Percentiles rank a stretch among this genome's conserved stretches.
Conservation (phyloP, 1,140 invertebrate species). For the Lucilia cuprina region DNA sequence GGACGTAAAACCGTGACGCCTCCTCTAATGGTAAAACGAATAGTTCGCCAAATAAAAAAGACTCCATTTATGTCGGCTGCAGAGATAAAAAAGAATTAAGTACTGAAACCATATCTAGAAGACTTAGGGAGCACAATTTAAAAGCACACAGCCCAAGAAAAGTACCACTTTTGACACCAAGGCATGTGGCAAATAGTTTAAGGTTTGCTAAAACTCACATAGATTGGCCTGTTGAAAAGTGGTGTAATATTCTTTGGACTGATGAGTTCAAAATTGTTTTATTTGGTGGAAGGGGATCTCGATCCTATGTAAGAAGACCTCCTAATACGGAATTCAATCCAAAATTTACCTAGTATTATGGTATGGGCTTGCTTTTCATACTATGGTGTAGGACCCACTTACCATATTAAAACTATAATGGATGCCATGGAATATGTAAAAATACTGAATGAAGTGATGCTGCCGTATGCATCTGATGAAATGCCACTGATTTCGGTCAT, state of each 20-base stretch:
- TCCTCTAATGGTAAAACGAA: not conserved
- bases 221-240: constrained; percentile 26
- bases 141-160: not conserved
- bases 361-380: constrained; percentile 46
- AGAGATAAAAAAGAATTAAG: not conserved
- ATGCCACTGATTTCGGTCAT: constrained; percentile 45
- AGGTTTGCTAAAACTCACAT: constrained; percentile 25
- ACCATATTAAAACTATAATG: constrained; percentile 42
- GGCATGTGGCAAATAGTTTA: constrained; percentile 17
- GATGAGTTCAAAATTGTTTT: constrained; percentile 38
- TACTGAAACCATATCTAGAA: not conserved
- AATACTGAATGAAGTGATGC: constrained; percentile 44
- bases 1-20: not conserved
- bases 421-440: constrained; percentile 39
- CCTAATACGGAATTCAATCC: not conserved
- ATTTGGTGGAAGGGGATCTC: constrained; percentile 35
- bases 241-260: constrained; percentile 37
- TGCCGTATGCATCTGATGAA: constrained; percentile 42
- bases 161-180: constrained; percentile 13
- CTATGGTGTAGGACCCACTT: constrained; percentile 41
- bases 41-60: not conserved
- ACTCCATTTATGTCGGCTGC: not conserved
- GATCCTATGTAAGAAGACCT: constrained; percentile 21
- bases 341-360: constrained; percentile 36
- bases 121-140: not conserved